A percentile compares a stretch with the other conserved stretches of the same genome.
phyloP scores from a whole-genome alignment of 2,797 vertebrate genomes.

The Trematomus bernacchii region DNA sequence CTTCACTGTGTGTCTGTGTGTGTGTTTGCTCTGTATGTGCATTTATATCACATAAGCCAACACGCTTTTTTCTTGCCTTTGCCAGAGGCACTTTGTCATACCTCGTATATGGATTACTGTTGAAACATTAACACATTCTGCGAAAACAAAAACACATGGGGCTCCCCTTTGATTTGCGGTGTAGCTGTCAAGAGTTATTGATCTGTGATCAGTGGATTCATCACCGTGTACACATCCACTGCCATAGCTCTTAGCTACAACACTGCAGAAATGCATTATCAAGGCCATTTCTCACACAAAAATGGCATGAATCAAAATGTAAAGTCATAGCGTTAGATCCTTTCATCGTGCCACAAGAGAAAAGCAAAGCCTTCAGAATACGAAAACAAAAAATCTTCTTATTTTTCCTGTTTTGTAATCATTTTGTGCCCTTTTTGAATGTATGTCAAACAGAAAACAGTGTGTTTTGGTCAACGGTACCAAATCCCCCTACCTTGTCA shows the following conservation, averaged over 20 bases:
- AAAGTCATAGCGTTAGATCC: neutral
- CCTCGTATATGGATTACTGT: slow-evolving; percentile 27
- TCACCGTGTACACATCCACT: slow-evolving; percentile 20
- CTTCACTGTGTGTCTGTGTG: neutral
- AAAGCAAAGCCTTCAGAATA: neutral
- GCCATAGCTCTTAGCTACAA: slow-evolving; percentile 12
- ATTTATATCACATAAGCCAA: slow-evolving; percentile 5
- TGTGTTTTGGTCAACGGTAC: too few species aligned
- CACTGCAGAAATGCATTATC: neutral
- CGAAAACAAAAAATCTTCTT: neutral
- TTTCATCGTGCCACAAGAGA: neutral
- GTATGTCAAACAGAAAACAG: too few species aligned
- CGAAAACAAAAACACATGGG: slow-evolving; percentile 20
- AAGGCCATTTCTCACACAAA: neutral
- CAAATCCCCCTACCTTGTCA: too few species aligned
- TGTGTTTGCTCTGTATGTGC: slow-evolving; percentile 16
- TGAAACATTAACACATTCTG: slow-evolving; percentile 30
- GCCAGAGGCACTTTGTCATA: slow-evolving; percentile 23
- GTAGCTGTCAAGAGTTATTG: slow-evolving; percentile 36
- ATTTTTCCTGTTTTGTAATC: neutral
- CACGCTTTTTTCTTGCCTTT: neutral
- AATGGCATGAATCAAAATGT: neutral
- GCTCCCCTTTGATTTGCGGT: slow-evolving; percentile 27
- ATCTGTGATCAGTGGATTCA: slow-evolving; percentile 38
- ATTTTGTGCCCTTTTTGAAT: neutral